phyloP scores from a whole-genome alignment of 2,888 invertebrate genomes.

The Drosophila algonquin region DNA sequence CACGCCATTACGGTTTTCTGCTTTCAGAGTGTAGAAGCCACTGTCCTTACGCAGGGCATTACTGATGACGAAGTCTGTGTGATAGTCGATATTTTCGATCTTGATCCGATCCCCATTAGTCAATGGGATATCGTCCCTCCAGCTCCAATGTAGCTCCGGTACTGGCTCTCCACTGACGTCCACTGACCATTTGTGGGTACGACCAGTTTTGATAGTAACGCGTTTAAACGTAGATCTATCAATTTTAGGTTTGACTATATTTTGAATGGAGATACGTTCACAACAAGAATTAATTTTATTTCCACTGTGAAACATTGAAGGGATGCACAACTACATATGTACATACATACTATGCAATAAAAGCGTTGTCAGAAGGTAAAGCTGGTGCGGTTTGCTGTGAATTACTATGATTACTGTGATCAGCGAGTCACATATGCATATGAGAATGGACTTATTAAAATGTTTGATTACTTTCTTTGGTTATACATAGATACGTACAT shows the following conservation, averaged over 20 bases:
- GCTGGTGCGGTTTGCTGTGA: conserved; percentile 36
- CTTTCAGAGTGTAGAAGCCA: conserved; percentile 94
- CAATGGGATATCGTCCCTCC: conserved; percentile 87
- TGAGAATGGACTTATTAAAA: too few species aligned
- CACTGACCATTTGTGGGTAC: conserved; percentile 89
- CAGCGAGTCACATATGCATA: too few species aligned
- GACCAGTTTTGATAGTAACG: conserved; percentile 88
- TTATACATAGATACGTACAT: too few species aligned
- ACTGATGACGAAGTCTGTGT: conserved; percentile 92
- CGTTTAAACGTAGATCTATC: conserved; percentile 94
- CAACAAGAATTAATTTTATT: conserved; percentile 3
- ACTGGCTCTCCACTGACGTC: conserved; percentile 96
- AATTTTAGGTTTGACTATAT: conserved; percentile 95
- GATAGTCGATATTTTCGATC: conserved; percentile 93
- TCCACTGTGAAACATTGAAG: background rate
- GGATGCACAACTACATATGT: background rate
- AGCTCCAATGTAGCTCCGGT: conserved; percentile 93
- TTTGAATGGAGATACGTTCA: background rate
- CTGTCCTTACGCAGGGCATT: conserved; percentile 88
- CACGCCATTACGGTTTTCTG: conserved; percentile 95
- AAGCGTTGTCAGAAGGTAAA: conserved; percentile 37
- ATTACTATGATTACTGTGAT: conserved; percentile 6
- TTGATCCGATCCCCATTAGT: conserved; percentile 87
- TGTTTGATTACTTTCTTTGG: too few species aligned
- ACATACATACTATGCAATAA: conserved; percentile 41